Percentiles rank a stretch among this genome's conserved stretches.
phyloP scores from a whole-genome alignment of 2,888 invertebrate species.

The Dolichomitus sp. region DNA sequence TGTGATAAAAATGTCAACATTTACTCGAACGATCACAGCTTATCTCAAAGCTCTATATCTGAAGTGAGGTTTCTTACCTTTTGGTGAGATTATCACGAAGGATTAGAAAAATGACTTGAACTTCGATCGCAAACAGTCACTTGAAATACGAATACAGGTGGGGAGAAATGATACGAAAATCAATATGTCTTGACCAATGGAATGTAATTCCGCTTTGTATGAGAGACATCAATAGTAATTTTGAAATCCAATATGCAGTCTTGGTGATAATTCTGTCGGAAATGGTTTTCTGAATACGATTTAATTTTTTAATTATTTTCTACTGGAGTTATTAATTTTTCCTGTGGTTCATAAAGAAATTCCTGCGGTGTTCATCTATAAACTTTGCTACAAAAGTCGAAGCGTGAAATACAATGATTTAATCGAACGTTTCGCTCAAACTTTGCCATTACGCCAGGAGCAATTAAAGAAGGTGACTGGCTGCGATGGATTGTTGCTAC shows the following conservation, averaged over 20 bases:
- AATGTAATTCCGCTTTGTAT: not conserved
- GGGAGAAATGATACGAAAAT: not conserved
- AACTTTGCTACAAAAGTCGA: not conserved
- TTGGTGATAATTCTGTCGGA: too few species aligned
- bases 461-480: conserved; percentile 85
- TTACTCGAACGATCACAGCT: not conserved
- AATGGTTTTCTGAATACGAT: not conserved
- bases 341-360: conserved; percentile 28
- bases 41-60: not conserved
- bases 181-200: not conserved
- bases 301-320: conserved; percentile 5
- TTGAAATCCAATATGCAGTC: not conserved
- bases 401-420: conserved; percentile 14
- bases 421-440: conserved; percentile 36
- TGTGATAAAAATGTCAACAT: conserved; percentile 12
- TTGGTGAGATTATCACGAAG: not conserved
- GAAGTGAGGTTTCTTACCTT: not conserved
- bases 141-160: not conserved
- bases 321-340: conserved; percentile 26
- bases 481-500: conserved; percentile 64
- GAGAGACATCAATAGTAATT: not conserved
- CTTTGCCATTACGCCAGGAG: conserved; percentile 56
- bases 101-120: conserved; percentile 12
- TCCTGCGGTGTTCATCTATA: not conserved
- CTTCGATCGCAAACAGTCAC: conserved; percentile 12